Conservation (phyloP, 2,888 invertebrate genomes). For the Drosophila eohydei region DNA sequence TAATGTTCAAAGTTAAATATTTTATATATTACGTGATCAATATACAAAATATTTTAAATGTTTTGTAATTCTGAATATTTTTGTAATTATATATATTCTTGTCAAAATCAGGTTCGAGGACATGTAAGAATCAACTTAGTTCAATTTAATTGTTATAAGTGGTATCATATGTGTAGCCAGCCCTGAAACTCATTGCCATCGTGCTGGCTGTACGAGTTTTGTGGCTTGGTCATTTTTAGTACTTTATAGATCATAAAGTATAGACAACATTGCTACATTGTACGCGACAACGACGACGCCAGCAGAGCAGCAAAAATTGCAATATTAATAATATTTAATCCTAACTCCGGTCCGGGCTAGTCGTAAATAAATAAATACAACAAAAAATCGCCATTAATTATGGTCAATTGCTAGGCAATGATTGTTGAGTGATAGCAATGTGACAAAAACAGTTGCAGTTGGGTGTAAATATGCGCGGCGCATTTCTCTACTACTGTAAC, state of each 20-base stretch:
- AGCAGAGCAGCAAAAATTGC: conserved; percentile 60
- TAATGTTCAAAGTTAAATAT: not conserved
- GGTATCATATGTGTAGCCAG: conserved; percentile 1
- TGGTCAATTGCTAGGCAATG: conserved; percentile 4
- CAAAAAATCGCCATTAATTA: conserved; percentile 3
- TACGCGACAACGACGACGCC: conserved; percentile 55
- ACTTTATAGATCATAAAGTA: conserved; percentile 3
- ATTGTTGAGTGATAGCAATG: conserved; percentile 22
- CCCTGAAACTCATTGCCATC: conserved; percentile 31
- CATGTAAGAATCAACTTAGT: not conserved
- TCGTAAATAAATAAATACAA: conserved; percentile 17
- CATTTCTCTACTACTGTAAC: conserved; percentile 69
- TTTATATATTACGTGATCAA: not conserved
- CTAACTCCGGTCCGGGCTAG: conserved; percentile 25
- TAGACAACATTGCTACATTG: conserved; percentile 40
- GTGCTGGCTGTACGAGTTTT: conserved; percentile 43
- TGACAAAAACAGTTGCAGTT: conserved; percentile 32
- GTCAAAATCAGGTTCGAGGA: not conserved
- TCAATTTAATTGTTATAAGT: not conserved
- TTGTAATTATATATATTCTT: not conserved
- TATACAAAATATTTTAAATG: not conserved
- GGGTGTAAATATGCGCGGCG: conserved; percentile 59
- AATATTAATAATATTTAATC: conserved; percentile 51
- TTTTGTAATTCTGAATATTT: not conserved
- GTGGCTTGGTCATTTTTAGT: conserved; percentile 35